Evolutionary conservation across 2,113 vertebrate species (phyloP), one percentile per base, ranked within the genome.

Genomic region (Talpa occidentalis): DNA sequence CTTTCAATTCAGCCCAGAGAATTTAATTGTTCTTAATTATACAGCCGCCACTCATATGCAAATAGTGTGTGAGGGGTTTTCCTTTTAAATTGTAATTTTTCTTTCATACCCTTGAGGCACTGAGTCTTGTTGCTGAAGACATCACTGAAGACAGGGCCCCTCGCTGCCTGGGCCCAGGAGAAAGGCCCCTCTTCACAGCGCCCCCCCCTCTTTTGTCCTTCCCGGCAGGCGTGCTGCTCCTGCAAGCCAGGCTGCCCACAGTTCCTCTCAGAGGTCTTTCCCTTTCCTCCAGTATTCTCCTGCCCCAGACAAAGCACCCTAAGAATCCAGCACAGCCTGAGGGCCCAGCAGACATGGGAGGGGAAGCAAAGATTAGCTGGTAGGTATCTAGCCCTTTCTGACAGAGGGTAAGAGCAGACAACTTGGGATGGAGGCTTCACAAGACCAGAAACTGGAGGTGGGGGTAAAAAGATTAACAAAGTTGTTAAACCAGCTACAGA

Each of bases 41-140:
- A 95, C 80, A 97, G 96, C 37, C 7, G 54, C 91, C 76, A 97
- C 83, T 97, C 94, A 96, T 67, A 96, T 97, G 96, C 88, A 97
- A 97, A 97, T 97, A 15, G n/a, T 5, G 40, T 56, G 32, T 11
- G 10, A 56, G 69, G 88, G 72, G 85, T 49, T 90, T 94, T 72
- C 93, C 80, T 97, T 97, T 95, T 90, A 89, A 84, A 96, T 95
- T 96, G 79, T 90, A 91, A 97, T 97, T 95, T 95, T 89, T 80
- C 96, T 97, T 96, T 97, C 94, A 93, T 74, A 80, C 9, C 42
- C 74, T 69, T 10, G 64, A 94, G 84, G 90, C 77, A 16, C 86
- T 95, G 3, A 84, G 94, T 95, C 83, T 96, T 91, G 52, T 10
- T 80, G 93, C 95, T 21, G 54, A 94, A 94, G 86, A 89, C 26